A percentile compares a stretch with the other conserved stretches of the same genome.
Evolutionary conservation across 2,888 invertebrate species (phyloP).

Genomic region (Timema cristinae): DNA sequence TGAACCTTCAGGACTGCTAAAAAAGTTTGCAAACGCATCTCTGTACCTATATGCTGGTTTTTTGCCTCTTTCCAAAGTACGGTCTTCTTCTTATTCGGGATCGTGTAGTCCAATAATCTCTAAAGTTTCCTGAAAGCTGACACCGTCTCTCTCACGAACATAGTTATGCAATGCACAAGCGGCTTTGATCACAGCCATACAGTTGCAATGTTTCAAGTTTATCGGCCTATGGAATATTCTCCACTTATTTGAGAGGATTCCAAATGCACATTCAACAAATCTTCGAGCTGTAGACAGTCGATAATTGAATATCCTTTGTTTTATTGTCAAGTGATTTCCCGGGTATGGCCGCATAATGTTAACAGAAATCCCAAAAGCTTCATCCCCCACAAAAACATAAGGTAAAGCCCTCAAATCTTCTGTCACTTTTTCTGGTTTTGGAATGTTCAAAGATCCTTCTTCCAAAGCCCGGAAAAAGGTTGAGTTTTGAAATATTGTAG

Average conservation of each 20-base stretch:
- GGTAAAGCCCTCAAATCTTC: background rate
- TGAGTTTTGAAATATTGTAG: slow-evolving; percentile 30
- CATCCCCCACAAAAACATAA: background rate
- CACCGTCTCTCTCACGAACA: background rate
- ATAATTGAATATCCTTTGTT: slow-evolving; percentile 2
- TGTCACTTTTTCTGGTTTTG: background rate
- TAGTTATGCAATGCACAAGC: slow-evolving; percentile 1
- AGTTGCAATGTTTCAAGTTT: slow-evolving; percentile 2
- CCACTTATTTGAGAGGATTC: slow-evolving; percentile 1
- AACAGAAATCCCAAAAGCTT: slow-evolving; percentile 5
- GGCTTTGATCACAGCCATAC: slow-evolving; percentile 5
- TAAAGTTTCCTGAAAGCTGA: slow-evolving; percentile 7
- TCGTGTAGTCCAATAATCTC: background rate
- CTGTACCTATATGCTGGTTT: slow-evolving; percentile 2
- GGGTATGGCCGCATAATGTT: slow-evolving; percentile 3
- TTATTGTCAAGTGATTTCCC: background rate
- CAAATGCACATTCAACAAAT: background rate
- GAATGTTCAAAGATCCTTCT: slow-evolving; percentile 13
- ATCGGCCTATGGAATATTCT: background rate
- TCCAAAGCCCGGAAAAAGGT: slow-evolving; percentile 8
- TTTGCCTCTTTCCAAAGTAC: background rate
- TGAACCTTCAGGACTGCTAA: background rate
- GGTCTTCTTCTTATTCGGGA: background rate
- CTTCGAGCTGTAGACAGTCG: slow-evolving; percentile 13
- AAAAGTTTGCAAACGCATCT: slow-evolving; percentile 3